Base-by-base conservation (phyloP, 2,888 invertebrate species). In the Sepiola atlantica region DNA sequence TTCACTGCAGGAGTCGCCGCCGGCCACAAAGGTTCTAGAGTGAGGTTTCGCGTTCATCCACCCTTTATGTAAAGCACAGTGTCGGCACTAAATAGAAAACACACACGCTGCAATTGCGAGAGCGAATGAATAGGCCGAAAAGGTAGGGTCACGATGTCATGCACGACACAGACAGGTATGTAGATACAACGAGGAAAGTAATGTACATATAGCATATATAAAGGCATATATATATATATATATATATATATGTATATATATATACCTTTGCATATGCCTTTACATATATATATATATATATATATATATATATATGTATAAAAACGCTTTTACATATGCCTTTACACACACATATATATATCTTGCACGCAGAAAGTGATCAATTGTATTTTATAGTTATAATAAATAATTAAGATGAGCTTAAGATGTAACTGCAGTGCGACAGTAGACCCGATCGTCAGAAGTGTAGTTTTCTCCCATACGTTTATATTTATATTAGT, bases 1-100 rank as follows among this genome's bases (percentile, higher is more conserved):
- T 77, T 77, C 77, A 77, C 77, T 77, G 77, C 77, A 77, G 77
- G 77, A 77, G 77, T 77, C 77, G 77, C 77, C 77, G 77, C 77
- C 77, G 77, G 77, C 77, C 77, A 77, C 77, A 77, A n/a, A 77
- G 77, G 77, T 77, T 77, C 77, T 77, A n/a, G 16, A 32, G 77
- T n/a, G 77, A 77, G 77, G 77, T 77, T 77, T 77, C 77, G 32
- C 77, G n/a, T n/a, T n/a, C 77, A n/a, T 77, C 77, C 32, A 77
- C 77, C 77, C n/a, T 77, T 77, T 77, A 32, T 77, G n/a, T 77
- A 12, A 32, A 77, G 32, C 32, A 77, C 77, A 77, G n/a, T 77
- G 77, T 77, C 77, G 77, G n/a, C 77, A 77, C n/a, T 77, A n/a
- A n/a, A 77, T 32, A 77, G 77, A 77, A n/a, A 77, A 57, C 57